phyloP scores from a whole-genome alignment of 2,797 vertebrate genomes.

The Okamejei kenojei region DNA sequence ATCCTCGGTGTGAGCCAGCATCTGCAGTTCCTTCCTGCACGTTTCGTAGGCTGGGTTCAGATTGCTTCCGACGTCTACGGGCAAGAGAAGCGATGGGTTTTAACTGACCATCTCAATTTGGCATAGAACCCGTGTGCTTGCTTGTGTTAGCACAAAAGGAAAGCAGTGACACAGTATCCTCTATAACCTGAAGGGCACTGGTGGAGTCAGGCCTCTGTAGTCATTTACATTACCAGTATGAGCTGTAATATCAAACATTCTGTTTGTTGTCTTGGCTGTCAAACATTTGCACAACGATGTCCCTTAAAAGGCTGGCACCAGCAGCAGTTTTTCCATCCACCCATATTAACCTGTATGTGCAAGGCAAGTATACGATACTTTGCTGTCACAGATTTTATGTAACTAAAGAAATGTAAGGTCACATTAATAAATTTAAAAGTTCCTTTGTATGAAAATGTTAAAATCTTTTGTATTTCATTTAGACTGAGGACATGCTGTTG shows the following conservation, averaged over 20 bases:
- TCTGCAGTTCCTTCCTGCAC: too few relatives aligned
- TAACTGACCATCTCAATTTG: conserved; percentile 51
- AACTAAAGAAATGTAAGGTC: conserved; percentile 75
- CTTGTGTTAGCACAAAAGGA: conserved; percentile 50
- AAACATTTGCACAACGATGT: conserved; percentile 73
- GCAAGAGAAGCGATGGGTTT: conserved; percentile 50
- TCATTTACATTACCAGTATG: conserved; percentile 56
- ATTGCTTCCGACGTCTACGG: conserved; percentile 53
- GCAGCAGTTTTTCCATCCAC: conserved; percentile 62
- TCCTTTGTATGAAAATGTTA: conserved; percentile 79
- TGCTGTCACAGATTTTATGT: conserved; percentile 94
- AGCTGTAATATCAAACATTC: conserved; percentile 62
- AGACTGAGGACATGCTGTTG: conserved; percentile 65
- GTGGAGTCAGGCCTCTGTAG: conserved; percentile 60
- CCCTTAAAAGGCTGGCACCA: conserved; percentile 65
- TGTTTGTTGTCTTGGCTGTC: conserved; percentile 74
- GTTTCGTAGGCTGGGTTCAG: conserved; percentile 43
- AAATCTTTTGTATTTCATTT: conserved; percentile 65
- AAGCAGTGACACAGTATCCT: conserved; percentile 59
- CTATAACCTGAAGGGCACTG: conserved; percentile 58
- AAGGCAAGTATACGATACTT: conserved; percentile 79
- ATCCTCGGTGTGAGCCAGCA: too few relatives aligned
- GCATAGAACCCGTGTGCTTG: conserved; percentile 54
- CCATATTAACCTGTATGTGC: conserved; percentile 77
- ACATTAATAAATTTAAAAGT: conserved; percentile 81